Evolutionary conservation across 2,888 invertebrate species (phyloP), one percentile per base, ranked within the genome.

Genomic region (Nowickia ferox): DNA sequence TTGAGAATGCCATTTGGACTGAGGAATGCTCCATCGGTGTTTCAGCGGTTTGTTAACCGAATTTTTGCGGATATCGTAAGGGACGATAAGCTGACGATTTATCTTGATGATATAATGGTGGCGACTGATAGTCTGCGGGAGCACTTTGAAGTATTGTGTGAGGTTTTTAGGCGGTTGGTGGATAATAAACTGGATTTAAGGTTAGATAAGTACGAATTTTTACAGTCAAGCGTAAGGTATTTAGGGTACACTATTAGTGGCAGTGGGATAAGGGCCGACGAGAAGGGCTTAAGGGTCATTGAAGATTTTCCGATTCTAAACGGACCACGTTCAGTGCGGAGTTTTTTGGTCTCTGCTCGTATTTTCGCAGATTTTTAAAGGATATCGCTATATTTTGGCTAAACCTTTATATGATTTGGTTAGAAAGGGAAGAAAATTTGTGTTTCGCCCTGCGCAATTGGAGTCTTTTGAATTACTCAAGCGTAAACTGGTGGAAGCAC

Each of bases 31-130:
- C 22, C 22, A 22, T 22, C 22, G 2, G 22, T 22, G 22, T 22
- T 22, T 22, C 22, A 22, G 2, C 22, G 22, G 22, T 22, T 22
- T 22, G 22, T 22, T 22, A 22, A 22, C 22, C 22, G 22, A 2
- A 2, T 22, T 22, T 22, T 22, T 22, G 22, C 22, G 22, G 22
- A 22, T 22, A 22, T 84, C 5, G 55, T 87, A 1, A 83, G 82
- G 38, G 46, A 55, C 11, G 84, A 53, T 9, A 82, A 82, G 46
- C 38, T 87, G 9, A 72, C 42, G 5, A 82, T 87, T n/a, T 86
- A 87, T 46, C 46, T 86, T 11, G 87, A 87, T 13, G 85, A 86
- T n/a, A 84, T 87, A 61, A 68, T 84, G 78, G 51, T 87, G 40
- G 86, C 86, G 0, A 78, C 81, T 1, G 72, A 66, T 10, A 66